phyloP scores from a whole-genome alignment of 2,797 vertebrate species.

The Neopelma chrysocephalum region DNA sequence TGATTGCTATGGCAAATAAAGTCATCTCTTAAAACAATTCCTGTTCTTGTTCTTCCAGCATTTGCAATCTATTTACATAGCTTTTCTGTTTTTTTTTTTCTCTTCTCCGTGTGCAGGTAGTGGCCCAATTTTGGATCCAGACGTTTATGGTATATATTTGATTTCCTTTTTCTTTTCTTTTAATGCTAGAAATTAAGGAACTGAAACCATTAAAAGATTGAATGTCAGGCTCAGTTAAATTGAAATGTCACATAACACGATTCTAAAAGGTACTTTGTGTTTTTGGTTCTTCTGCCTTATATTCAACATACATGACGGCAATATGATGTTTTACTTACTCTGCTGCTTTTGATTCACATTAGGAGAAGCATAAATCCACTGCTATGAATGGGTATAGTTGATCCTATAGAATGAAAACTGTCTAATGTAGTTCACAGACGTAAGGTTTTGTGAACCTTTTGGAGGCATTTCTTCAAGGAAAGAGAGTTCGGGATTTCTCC shows the following conservation, averaged over 20 bases:
- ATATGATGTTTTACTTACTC: conserved; percentile 25
- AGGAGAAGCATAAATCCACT: conserved; percentile 47
- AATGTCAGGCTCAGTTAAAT: conserved; percentile 53
- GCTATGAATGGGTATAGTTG: neutral
- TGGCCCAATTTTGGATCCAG: conserved; percentile 77
- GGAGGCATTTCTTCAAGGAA: conserved; percentile 11
- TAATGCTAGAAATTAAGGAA: conserved; percentile 39
- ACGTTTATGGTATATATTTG: conserved; percentile 81
- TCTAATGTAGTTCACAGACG: conserved; percentile 30
- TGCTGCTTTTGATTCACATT: neutral
- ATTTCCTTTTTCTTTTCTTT: conserved; percentile 61
- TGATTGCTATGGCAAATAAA: neutral
- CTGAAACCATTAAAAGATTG: conserved; percentile 40
- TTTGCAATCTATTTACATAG: conserved; percentile 41
- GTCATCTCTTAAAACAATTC: neutral
- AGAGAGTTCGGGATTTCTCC: neutral
- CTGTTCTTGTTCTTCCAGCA: neutral
- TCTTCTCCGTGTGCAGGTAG: conserved; percentile 73
- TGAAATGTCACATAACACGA: conserved; percentile 25
- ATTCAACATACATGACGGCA: conserved; percentile 17
- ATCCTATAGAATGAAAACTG: conserved; percentile 36
- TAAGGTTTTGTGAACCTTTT: conserved; percentile 47
- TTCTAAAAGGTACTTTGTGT: conserved; percentile 37
- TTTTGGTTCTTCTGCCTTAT: conserved; percentile 29
- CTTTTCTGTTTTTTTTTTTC: conserved; percentile 13